A percentile compares a stretch with the other conserved stretches of the same genome.
These are phyloP conservation scores for Meloidogyne chitwoodi DNA, from an alignment of 1,140 invertebrate genomes.

Conservation along the genomic window DNA sequence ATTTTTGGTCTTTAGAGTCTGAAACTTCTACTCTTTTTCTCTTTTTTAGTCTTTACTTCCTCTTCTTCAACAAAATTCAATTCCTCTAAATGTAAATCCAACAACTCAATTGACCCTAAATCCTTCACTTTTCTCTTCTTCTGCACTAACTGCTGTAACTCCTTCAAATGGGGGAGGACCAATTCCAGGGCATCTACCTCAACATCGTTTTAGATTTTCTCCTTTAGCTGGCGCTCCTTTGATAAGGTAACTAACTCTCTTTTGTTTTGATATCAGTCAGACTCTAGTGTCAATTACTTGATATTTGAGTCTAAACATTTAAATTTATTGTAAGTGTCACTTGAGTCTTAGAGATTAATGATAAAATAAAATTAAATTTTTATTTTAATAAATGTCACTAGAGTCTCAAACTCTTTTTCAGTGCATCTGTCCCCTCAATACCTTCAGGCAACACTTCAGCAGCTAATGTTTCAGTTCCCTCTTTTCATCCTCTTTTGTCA, in stretches of 20 bases:
- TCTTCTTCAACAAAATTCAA: background rate
- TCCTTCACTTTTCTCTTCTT: background rate
- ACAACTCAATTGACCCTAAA: background rate
- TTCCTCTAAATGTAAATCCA: background rate
- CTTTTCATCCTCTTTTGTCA: background rate
- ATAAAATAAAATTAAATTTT: no score
- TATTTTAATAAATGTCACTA: no score
- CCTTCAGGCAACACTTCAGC: background rate
- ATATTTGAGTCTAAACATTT: background rate
- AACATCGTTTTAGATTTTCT: slow-evolving; percentile 76
- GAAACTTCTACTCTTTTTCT: background rate
- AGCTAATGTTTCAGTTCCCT: background rate
- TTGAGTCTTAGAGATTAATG: background rate
- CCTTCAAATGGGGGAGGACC: slow-evolving; percentile 70
- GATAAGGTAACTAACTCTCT: background rate
- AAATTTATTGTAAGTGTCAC: background rate
- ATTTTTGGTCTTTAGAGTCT: background rate
- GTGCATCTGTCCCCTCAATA: background rate
- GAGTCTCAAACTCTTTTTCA: background rate
- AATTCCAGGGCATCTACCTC: slow-evolving; percentile 68
- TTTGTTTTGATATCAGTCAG: background rate
- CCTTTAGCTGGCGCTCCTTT: slow-evolving; percentile 73
- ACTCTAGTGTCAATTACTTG: background rate
- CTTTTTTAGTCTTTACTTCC: background rate
- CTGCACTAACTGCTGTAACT: background rate